phyloP scores from a whole-genome alignment of 2,797 vertebrate species.

The Echeneis naucrates region DNA sequence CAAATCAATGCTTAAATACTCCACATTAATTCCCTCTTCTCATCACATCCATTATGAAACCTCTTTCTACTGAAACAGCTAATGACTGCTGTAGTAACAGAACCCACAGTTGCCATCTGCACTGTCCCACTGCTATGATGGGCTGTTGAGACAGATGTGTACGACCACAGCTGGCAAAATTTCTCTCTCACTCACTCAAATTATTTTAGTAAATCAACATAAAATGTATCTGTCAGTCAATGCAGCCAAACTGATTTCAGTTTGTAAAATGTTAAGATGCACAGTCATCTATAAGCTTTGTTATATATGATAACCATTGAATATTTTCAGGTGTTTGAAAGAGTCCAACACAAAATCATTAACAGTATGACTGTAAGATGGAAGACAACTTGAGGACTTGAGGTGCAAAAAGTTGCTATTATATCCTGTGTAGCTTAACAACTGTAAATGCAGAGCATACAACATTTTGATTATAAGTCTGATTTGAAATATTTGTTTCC shows the following conservation, averaged over 20 bases:
- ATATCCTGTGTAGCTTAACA: neutral
- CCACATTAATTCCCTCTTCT: conserved; percentile 4
- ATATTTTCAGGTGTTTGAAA: no score
- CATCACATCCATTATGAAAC: conserved; percentile 18
- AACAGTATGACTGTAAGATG: no score
- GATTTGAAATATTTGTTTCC: neutral
- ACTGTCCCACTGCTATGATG: neutral
- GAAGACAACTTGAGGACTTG: no score
- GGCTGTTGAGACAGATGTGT: neutral
- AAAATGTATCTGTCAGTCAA: neutral
- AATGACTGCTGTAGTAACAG: conserved; percentile 3
- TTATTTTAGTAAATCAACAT: no score
- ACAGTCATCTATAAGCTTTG: no score
- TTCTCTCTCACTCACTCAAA: no score
- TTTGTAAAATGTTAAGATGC: neutral
- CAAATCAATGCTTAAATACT: conserved; percentile 46
- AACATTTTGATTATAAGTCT: neutral
- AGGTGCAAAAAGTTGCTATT: no score
- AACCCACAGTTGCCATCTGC: neutral
- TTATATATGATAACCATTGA: neutral
- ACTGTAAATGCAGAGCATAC: neutral
- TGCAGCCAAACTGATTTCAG: neutral
- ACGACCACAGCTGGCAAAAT: neutral
- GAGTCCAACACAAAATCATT: no score
- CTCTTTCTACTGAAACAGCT: conserved; percentile 1